A percentile compares a stretch with the other conserved stretches of the same genome.
phyloP scores from a whole-genome alignment of 2,113 vertebrate genomes.

The Amblyornis subalaris region DNA sequence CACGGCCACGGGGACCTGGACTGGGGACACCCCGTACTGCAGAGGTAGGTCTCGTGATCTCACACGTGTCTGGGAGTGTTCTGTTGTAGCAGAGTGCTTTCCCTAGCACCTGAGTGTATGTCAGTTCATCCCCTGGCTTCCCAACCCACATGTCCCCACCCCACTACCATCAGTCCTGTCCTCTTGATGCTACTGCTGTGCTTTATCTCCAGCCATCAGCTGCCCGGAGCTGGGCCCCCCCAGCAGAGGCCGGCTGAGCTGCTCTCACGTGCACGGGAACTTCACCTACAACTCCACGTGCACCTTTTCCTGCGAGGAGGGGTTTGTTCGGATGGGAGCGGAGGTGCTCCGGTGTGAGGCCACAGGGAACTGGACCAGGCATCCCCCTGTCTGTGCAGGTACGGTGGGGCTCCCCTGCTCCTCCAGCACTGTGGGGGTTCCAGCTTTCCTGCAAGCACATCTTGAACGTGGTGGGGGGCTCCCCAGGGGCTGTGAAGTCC shows the following conservation, averaged over 20 bases:
- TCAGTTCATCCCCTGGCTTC: neutral
- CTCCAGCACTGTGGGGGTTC: neutral
- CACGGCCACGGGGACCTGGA: constrained; percentile 67
- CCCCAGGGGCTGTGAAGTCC: neutral
- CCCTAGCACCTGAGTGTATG: too few species aligned
- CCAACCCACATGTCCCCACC: neutral
- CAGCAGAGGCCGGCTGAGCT: constrained; percentile 54
- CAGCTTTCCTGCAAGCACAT: neutral
- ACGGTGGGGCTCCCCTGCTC: neutral
- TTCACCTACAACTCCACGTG: constrained; percentile 71
- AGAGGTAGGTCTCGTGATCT: constrained; percentile 58
- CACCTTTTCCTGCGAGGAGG: constrained; percentile 70
- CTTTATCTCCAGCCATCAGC: constrained; percentile 19
- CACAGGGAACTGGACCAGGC: constrained; percentile 69
- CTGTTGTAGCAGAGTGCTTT: neutral
- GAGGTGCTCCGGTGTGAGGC: constrained; percentile 61
- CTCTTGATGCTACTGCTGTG: neutral
- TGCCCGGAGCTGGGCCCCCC: neutral
- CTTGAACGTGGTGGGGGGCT: neutral
- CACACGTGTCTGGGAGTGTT: neutral
- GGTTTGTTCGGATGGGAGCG: constrained; percentile 66
- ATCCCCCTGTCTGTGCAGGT: constrained; percentile 76
- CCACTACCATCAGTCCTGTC: neutral
- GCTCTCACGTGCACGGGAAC: constrained; percentile 22
- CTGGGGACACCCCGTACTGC: constrained; percentile 32